Base-by-base conservation (phyloP, 2,888 invertebrate genomes). In the Dryadula phaetusa region DNA sequence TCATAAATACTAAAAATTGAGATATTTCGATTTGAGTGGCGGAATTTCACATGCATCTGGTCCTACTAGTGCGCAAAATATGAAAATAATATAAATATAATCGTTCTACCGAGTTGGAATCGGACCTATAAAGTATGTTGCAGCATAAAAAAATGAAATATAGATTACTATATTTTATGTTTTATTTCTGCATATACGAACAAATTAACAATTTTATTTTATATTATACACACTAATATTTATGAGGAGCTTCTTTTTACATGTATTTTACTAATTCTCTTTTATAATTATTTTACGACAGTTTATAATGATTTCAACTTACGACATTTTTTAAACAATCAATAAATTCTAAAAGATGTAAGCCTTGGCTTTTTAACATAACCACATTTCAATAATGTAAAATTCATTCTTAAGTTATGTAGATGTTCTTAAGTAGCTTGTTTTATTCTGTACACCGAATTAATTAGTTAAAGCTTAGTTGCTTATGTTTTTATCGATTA, bases 281-380 rank as follows among this genome's bases (percentile, higher is more conserved):
- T 40, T 40, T 3, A 16, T 40, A 25, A 22, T 20, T 34, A 20
- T 54, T 54, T 32, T 37, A 54, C 20, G 34, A 20, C 18, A 8
- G 34, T 20, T 25, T 40, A 40, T 40, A 56, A 56, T n/a, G 22
- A 22, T 56, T 40, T 22, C 25, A 56, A 25, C n/a, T 37, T 56
- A 25, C 40, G 25, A 56, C 37, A 10, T n/a, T 37, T 20, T 56
- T 56, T n/a, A 56, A 22, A 37, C n/a, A n/a, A 56, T 56, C 56
- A 40, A 40, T 56, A 40, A 56, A 40, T 56, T 56, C 16, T 40
- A 56, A 56, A 56, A 56, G n/a, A 56, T 40, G 56, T 56, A 56
- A 56, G 16, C 56, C 56, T 56, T 56, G 56, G 40, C 56, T 56
- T 56, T 56, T 56, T 37, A 56, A 40, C 56, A 37, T 56, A 25